Percentiles rank a stretch among this genome's conserved stretches.
Conservation (phyloP, 1,140 invertebrate species). For the Neoseiulus cucumeris region DNA sequence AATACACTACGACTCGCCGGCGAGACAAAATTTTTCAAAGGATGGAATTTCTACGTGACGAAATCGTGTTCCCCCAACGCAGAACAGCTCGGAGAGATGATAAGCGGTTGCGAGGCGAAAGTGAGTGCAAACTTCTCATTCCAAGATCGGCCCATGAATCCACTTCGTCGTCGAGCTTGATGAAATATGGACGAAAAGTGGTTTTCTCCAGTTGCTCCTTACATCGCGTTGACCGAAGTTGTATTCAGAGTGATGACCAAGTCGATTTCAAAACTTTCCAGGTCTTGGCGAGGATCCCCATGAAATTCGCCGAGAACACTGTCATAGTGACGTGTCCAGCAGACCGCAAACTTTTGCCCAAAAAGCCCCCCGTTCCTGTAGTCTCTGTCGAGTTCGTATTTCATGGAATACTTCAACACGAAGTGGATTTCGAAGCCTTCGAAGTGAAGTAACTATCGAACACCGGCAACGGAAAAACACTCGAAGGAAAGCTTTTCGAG, state of each 20-base stretch:
- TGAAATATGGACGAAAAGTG: too few relatives aligned
- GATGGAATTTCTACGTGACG: slow-evolving; percentile 3
- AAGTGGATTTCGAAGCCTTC: not conserved
- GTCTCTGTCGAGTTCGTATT: not conserved
- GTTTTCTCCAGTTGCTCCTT: too few relatives aligned
- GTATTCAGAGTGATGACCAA: too few relatives aligned
- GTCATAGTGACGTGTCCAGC: not conserved
- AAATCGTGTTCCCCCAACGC: not conserved
- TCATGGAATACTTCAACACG: not conserved
- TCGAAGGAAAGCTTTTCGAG: too few relatives aligned
- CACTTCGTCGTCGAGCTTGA: too few relatives aligned
- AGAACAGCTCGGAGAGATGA: not conserved
- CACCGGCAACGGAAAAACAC: too few relatives aligned
- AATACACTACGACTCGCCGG: not conserved
- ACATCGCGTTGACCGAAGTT: too few relatives aligned
- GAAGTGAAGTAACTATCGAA: too few relatives aligned
- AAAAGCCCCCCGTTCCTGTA: not conserved
- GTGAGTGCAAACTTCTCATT: not conserved
- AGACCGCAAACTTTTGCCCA: not conserved
- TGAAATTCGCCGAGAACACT: not conserved
- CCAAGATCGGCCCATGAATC: too few relatives aligned
- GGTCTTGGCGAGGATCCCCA: not conserved
- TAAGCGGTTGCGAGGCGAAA: not conserved
- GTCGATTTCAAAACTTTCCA: not conserved
- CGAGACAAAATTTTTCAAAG: not conserved